A percentile compares a stretch with the other conserved stretches of the same genome.
Evolutionary conservation across 1,140 invertebrate species (phyloP).

Genomic region (Ridgeia piscesae): DNA sequence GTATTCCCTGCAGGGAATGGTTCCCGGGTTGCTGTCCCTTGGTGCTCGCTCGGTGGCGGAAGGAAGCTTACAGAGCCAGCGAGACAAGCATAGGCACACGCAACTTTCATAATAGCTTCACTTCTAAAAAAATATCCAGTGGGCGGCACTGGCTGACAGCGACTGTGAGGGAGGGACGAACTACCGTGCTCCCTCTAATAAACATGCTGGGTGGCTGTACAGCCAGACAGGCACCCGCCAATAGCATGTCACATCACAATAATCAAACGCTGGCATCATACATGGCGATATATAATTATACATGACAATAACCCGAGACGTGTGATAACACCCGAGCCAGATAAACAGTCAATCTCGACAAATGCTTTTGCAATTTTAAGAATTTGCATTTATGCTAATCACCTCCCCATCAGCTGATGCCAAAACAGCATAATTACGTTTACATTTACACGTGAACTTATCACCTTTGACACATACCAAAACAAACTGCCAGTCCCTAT

Average conservation of each 20-base stretch:
- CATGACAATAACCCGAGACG: not conserved
- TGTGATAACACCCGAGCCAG: not conserved
- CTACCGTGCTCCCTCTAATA: not conserved
- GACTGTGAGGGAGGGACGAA: not conserved
- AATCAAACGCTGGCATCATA: not conserved
- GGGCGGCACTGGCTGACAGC: not conserved
- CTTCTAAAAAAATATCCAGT: not conserved
- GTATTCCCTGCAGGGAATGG: not conserved
- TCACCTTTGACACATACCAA: not conserved
- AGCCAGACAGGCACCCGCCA: not conserved
- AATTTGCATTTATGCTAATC: not conserved
- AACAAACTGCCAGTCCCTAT: not conserved
- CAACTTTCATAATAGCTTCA: constrained; percentile 6
- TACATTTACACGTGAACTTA: not conserved
- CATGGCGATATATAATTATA: not conserved
- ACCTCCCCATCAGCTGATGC: not conserved
- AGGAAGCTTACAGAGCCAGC: not conserved
- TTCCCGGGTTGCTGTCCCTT: not conserved
- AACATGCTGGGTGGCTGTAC: not conserved
- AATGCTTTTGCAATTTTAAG: not conserved
- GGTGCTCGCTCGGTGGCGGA: too few relatives aligned
- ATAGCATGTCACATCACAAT: not conserved
- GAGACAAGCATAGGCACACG: not conserved
- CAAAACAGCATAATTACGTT: not conserved
- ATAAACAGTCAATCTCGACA: not conserved